Evolutionary conservation across 2,113 vertebrate species (phyloP), one percentile per base, ranked within the genome.

Genomic region (Spea bombifrons): DNA sequence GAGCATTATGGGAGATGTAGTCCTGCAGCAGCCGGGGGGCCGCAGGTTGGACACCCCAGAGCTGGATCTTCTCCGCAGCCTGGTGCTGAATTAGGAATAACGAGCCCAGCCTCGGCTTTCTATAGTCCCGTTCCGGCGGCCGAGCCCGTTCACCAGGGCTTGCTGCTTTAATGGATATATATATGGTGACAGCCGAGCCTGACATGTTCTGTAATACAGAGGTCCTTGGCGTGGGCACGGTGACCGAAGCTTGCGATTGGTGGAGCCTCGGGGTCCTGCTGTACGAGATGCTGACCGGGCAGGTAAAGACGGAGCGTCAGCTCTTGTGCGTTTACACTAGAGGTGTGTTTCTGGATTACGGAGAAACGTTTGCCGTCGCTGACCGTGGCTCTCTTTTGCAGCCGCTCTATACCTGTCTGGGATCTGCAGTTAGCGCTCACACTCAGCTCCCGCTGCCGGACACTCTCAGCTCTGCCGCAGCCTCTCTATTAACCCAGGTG

Each of bases 181-280:
- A 30, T 30, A 2, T 30, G 30, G 30, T 30, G 30, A 30, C 2
- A 30, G 30, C 30, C 30, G 30, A 30, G 30, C 30, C 30, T 30
- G 30, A 2, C 30, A 30, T 30, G 30, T 9, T 52, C 17, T 73
- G 15, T 48, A 82, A 50, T 75, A 13, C 92, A 99, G 97, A 99
- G 86, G 94, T 99, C 0, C 95, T 95, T 3, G 96, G 97, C 0
- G 93, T 97, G 46, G 59, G 81, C 5, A 92, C 94, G 83, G 88
- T 92, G 46, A 97, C 94, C 0, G 95, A 97, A 84, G 95, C 96
- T 8, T 96, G 96, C 84, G 97, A 99, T 83, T 99, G 95, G 94
- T 99, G 97, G 97, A 99, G 97, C 87, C 92, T 98, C 15, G 97
- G 97, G 3, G 91, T 94, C 3, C 89, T 99, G 67, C 82, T 99